Evolutionary conservation across 2,113 vertebrate genomes (phyloP).

Genomic region (Aphelocoma coerulescens): DNA sequence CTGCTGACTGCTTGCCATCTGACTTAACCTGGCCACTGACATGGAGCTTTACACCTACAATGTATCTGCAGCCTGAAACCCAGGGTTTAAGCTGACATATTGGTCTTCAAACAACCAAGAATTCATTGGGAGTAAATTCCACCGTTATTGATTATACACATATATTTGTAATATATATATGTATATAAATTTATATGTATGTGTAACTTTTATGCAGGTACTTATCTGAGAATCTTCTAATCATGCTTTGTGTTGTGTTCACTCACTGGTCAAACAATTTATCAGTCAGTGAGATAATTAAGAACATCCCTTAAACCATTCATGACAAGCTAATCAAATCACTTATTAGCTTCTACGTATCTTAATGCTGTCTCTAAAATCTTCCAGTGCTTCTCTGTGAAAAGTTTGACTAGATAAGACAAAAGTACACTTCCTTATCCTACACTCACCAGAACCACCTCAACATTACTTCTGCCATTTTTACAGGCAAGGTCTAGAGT

Average conservation of each 20-base stretch:
- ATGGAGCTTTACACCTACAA: neutral
- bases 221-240: neutral
- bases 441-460: neutral
- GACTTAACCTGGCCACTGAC: neutral
- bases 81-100: neutral
- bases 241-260: neutral
- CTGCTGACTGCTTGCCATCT: neutral
- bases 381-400: neutral
- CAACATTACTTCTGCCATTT: neutral
- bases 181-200: neutral
- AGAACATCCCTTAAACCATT: neutral
- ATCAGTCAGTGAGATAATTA: neutral
- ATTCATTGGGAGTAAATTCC: neutral
- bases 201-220: neutral
- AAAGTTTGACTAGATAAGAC: neutral
- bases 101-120: neutral
- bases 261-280: neutral
- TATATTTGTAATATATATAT: neutral
- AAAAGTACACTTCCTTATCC: neutral
- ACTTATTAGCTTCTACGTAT: neutral
- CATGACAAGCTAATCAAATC: neutral
- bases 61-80: neutral
- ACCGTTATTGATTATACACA: neutral
- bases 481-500: neutral
- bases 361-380: neutral